Conservation (phyloP, 2,888 invertebrate genomes). For the Mythimna impura region DNA sequence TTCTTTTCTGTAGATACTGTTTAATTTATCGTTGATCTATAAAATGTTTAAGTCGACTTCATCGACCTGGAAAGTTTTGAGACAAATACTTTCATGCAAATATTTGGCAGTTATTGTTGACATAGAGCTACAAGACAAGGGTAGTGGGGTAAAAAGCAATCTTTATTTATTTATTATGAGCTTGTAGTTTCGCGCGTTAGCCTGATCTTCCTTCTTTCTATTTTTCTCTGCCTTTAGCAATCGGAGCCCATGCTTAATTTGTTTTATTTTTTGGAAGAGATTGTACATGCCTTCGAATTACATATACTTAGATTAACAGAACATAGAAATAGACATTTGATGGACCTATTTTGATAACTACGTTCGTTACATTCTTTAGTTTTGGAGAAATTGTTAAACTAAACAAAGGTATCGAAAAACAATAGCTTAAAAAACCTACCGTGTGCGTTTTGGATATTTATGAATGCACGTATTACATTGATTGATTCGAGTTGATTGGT, state of each 20-base stretch:
- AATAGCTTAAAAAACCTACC: too few relatives aligned
- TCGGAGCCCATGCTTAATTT: not conserved
- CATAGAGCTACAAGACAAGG: too few relatives aligned
- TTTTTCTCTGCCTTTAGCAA: not conserved
- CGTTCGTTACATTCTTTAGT: too few relatives aligned
- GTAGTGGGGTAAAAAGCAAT: not conserved
- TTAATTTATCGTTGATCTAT: slow-evolving; percentile 15
- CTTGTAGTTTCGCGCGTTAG: not conserved
- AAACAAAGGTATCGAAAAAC: too few relatives aligned
- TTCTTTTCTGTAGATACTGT: not conserved
- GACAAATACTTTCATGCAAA: slow-evolving; percentile 3
- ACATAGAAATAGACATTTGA: too few relatives aligned
- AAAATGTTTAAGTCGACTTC: slow-evolving; percentile 15
- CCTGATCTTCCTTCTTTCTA: not conserved
- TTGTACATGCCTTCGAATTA: not conserved
- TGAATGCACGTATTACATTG: too few relatives aligned
- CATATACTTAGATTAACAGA: too few relatives aligned
- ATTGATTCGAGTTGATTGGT: too few relatives aligned
- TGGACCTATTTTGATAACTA: too few relatives aligned
- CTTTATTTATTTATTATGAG: not conserved
- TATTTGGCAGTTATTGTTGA: slow-evolving; percentile 1
- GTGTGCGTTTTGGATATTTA: too few relatives aligned
- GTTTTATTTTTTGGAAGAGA: not conserved
- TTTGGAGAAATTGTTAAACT: too few relatives aligned
- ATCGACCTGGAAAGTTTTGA: not conserved